Base-by-base conservation (phyloP, 1,140 invertebrate species). In the Drosophila trapezifrons region DNA sequence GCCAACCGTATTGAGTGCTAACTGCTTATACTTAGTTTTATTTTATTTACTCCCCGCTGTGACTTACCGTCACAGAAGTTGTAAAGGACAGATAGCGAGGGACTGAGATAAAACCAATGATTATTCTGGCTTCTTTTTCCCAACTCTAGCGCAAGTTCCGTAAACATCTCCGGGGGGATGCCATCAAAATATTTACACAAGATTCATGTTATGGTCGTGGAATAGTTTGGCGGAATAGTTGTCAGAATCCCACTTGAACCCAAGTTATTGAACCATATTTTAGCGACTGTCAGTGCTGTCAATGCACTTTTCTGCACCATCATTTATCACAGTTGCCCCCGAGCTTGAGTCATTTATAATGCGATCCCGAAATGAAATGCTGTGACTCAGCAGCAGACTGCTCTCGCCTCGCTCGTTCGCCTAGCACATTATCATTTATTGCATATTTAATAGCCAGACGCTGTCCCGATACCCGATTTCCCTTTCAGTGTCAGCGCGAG, bases 191-290 rank as follows among this genome's bases (percentile, higher is more conserved):
- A 70, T 70, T 67, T 70, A 22, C 37, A 8, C 37, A 54, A n/a
- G 37, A 29, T 17, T 17, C 17, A n/a, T n/a, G 32, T 43, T 22
- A 15, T 43, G 60, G 29, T 4, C 22, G 51, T 20, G 22, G 56
- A 46, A 18, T 69, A 69, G 60, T 54, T 37, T 45, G 35, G 29
- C 15, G 7, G 22, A 25, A 65, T 32, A 59, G n/a, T 32, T 40
- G n/a, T 12, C 12, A 3, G 25, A 56, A 38, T 71, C 15, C 10
- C 32, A 12, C 47, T 46, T 32, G 43, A 70, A 20, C 13, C 27
- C 8, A 40, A 49, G 25, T 57, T 71, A 71, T 71, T 70, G 42
- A 40, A 17, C 49, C 54, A 70, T 57, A 70, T 57, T 70, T 70
- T 47, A 47, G 42, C 22, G 15, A 40, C 18, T 40, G 17, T 56